Evolutionary conservation across 2,113 vertebrate species (phyloP).

Genomic region (Myiozetetes cayanensis): DNA sequence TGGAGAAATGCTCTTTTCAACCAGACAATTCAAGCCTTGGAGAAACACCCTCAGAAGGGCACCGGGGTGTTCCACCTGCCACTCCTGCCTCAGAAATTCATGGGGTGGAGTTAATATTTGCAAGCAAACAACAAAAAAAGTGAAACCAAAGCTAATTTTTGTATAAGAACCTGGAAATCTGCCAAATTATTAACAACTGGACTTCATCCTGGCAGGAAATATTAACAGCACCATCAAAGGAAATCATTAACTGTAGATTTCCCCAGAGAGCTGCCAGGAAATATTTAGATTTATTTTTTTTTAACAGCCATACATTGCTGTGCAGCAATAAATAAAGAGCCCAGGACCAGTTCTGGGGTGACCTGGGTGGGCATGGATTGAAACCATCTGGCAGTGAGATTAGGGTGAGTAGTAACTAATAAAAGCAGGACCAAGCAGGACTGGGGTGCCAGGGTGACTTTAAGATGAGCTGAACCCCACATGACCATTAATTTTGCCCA

Average conservation of each 20-base stretch:
- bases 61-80: background rate
- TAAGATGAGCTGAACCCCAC: background rate
- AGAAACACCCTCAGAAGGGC: background rate
- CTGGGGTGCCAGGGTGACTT: background rate
- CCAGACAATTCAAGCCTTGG: background rate
- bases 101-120: background rate
- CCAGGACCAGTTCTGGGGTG: background rate
- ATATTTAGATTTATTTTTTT: slow-evolving; percentile 21
- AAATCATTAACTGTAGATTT: slow-evolving; percentile 27
- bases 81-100: background rate
- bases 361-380: background rate
- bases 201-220: slow-evolving; percentile 7
- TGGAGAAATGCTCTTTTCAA: background rate
- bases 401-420: background rate
- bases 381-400: background rate
- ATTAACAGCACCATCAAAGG: slow-evolving; percentile 1
- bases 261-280: background rate
- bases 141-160: background rate
- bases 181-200: slow-evolving; percentile 46
- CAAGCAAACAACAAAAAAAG: background rate
- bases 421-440: background rate
- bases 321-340: background rate
- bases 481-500: background rate
- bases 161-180: background rate
- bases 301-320: background rate